Evolutionary conservation across 2,113 vertebrate species (phyloP).

Genomic region (Chionodraco myersi): DNA sequence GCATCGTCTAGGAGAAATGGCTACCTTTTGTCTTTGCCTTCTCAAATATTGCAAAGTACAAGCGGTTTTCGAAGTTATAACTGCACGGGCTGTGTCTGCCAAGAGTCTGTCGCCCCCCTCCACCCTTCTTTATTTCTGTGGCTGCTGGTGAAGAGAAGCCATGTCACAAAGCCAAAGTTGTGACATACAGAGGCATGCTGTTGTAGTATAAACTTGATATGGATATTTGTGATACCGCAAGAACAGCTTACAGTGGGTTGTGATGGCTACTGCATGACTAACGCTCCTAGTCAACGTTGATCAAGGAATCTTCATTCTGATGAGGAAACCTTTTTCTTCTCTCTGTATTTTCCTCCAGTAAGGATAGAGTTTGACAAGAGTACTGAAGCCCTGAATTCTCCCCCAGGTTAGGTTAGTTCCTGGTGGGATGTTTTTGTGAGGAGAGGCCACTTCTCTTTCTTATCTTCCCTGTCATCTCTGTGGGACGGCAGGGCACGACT

Average conservation of each 20-base stretch:
- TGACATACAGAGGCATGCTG: constrained; percentile 74
- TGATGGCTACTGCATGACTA: constrained; percentile 45
- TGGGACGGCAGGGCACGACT: constrained; percentile 87
- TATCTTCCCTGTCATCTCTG: constrained; percentile 93
- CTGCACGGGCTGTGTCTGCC: constrained; percentile 66
- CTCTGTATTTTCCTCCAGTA: constrained; percentile 39
- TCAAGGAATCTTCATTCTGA: constrained; percentile 3
- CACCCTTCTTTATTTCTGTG: constrained; percentile 57
- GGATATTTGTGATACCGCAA: constrained; percentile 50
- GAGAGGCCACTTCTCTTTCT: constrained; percentile 86
- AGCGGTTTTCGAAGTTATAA: constrained; percentile 75
- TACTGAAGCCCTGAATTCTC: constrained; percentile 53
- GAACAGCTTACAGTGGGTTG: constrained; percentile 35
- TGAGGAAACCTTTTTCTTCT: constrained; percentile 15
- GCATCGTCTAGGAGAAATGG: constrained; percentile 67
- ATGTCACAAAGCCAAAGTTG: constrained; percentile 80
- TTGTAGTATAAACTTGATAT: constrained; percentile 55
- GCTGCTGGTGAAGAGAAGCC: constrained; percentile 72
- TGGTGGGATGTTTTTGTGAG: constrained; percentile 80
- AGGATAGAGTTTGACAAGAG: constrained; percentile 61
- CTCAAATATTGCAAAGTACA: constrained; percentile 80
- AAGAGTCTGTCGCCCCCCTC: constrained; percentile 68
- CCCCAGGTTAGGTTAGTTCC: constrained; percentile 74
- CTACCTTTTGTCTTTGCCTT: constrained; percentile 74
- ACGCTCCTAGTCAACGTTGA: constrained; percentile 15